Evolutionary conservation across 1,140 invertebrate genomes (phyloP), one percentile per base, ranked within the genome.

Genomic region (Drosophila suzukii): DNA sequence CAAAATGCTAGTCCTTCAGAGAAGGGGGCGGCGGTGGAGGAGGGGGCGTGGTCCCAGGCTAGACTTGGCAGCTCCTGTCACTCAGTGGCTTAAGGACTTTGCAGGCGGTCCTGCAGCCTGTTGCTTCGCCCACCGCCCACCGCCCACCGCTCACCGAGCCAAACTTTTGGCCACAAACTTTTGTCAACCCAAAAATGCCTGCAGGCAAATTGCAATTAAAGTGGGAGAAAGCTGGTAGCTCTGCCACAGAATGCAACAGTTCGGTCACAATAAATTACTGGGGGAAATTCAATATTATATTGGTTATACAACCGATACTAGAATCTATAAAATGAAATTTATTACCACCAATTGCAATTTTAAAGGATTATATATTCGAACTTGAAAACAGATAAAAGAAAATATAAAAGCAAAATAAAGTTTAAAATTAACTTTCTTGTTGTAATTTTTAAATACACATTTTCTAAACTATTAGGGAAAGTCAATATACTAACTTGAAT

Each of bases 31-130:
- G 7, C 15, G 15, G 24, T 6, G 24, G 12, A 13, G 24, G 13
- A 4, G 36, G 27, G 27, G 12, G 11, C 6, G 24, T 17, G 36
- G 17, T 17, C 8, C 46, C 2, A 11, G 36, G 34, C n/a, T 15
- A 30, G 49, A 41, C 57, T n/a, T 72, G 70, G 17, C 56, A 62
- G 68, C 57, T 58, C 73, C 62, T 75, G 73, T 76, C 73, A 76
- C 73, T 76, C 54, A 47, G 30, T 76, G 54, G 73, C 73, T 76
- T 67, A 75, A 59, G 49, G 62, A 76, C 73, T 76, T 75, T 67
- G 44, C 53, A 57, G 67, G n/a, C 36, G 32, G 65, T 50, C 53
- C 71, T 74, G 50, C 24, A 46, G 73, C 72, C 73, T 76, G 73
- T 76, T 76, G 73, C 72, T 76, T 58, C 3, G 32, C 24, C 32